Conservation (phyloP, 2,888 invertebrate genomes). For the Trissonchulus latispiculum region DNA sequence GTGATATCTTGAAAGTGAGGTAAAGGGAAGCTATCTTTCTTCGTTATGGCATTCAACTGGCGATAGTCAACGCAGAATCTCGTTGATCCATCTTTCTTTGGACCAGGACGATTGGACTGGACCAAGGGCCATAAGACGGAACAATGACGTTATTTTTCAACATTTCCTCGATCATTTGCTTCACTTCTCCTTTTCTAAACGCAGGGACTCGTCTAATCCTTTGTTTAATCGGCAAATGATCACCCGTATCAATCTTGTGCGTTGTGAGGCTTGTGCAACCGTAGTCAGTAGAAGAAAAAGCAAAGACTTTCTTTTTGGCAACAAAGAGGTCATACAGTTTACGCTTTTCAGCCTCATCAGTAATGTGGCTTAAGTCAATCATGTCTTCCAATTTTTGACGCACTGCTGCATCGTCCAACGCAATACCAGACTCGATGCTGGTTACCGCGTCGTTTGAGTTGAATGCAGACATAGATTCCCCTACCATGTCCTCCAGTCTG, state of each 20-base stretch:
- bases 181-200: not conserved
- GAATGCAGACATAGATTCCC: no score
- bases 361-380: not conserved
- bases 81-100: constrained; percentile 36
- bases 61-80: constrained; percentile 32
- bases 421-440: not conserved
- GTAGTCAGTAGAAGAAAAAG: not conserved
- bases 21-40: constrained; percentile 26
- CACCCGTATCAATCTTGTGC: constrained; percentile 4
- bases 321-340: not conserved
- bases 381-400: not conserved
- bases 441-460: no score
- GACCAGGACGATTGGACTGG: constrained; percentile 39
- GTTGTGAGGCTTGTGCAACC: not conserved
- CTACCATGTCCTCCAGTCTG: not conserved
- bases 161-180: constrained; percentile 6
- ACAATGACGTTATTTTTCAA: constrained; percentile 21
- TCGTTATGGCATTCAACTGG: constrained; percentile 27
- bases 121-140: constrained; percentile 38
- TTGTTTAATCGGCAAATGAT: not conserved
- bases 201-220: not conserved
- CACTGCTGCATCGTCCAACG: not conserved
- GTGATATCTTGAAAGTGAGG: constrained; percentile 25
- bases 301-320: not conserved
- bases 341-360: not conserved